Conservation (phyloP, 2,888 invertebrate species). For the Tenthredo mesomela region DNA sequence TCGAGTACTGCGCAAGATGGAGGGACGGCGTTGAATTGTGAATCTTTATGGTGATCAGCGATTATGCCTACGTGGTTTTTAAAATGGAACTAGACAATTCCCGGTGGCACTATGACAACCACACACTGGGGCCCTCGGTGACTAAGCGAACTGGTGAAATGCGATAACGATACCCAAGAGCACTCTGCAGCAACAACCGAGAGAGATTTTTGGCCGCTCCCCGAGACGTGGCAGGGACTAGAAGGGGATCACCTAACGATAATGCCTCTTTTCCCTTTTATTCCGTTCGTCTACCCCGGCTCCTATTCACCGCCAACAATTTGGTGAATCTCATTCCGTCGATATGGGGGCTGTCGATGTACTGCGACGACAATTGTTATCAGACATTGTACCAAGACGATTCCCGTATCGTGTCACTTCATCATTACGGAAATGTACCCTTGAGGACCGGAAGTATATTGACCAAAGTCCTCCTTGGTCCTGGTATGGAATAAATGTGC, state of each 20-base stretch:
- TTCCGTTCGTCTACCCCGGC: not conserved
- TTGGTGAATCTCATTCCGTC: conserved; percentile 12
- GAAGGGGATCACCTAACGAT: conserved; percentile 6
- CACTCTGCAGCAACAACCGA: conserved; percentile 22
- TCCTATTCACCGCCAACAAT: not conserved
- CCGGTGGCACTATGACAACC: conserved; percentile 17
- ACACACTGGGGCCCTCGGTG: conserved; percentile 45
- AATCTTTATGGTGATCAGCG: not conserved
- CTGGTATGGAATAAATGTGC: not conserved
- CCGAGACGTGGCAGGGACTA: not conserved
- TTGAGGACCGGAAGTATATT: not conserved
- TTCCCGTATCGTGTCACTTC: not conserved
- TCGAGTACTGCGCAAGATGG: not conserved
- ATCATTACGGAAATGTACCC: not conserved
- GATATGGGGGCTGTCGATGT: not conserved
- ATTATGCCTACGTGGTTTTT: not conserved
- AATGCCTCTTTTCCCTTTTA: conserved; percentile 7
- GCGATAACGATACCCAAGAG: conserved; percentile 53
- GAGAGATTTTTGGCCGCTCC: not conserved
- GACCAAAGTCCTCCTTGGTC: not conserved
- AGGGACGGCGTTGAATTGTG: not conserved
- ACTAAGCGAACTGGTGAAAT: conserved; percentile 57
- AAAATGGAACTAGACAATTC: conserved; percentile 13
- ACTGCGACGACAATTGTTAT: not conserved
- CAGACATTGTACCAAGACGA: conserved; percentile 1